Evolutionary conservation across 2,113 vertebrate species (phyloP), one percentile per base, ranked within the genome.

Genomic region (Apodemus sylvaticus): DNA sequence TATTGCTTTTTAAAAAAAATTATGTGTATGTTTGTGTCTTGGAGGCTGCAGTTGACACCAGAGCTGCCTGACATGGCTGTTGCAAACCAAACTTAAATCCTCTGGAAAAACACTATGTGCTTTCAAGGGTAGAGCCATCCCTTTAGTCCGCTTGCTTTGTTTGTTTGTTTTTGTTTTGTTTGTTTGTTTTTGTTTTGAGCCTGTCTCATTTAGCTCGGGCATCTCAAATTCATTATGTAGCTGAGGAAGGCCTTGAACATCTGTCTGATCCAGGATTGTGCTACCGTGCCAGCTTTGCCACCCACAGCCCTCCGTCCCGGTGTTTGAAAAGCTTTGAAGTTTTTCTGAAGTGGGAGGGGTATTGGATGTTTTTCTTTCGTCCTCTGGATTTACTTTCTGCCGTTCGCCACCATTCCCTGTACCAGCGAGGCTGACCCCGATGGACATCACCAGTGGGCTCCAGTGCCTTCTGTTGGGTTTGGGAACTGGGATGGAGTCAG

Each of bases 341-440:
- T 90, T 94, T 95, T 82, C 82, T 78, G 58, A 94, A 78, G 86
- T 86, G 60, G 60, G 53, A 94, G 36, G 20, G 20, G 3, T 73
- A 66, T 60, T 92, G 82, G 42, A 86, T 74, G 24, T 5, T 73
- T 34, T 93, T 60, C 55, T 62, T 81, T 86, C 79, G 29, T 66
- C 64, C 85, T 92, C 66, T 39, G 42, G 81, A 68, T 77, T n/a
- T 39, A 42, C 45, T 93, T 36, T 48, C 53, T 2, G 55, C 22
- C 20, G 64, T 60, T 55, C 6, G 48, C 39, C 29, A 39, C 6
- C 19, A 31, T 5, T 42, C 42, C 71, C 62, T 39, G 39, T 70
- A 91, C 51, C 53, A 24, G 2, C 36, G 39, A 93, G 85, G 70
- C 51, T 78, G 82, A 64, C 36, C 82, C 90, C 82, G 82, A 12